A percentile compares a stretch with the other conserved stretches of the same genome.
Conservation (phyloP, 2,797 vertebrate species). For the Corythornis leucogaster region DNA sequence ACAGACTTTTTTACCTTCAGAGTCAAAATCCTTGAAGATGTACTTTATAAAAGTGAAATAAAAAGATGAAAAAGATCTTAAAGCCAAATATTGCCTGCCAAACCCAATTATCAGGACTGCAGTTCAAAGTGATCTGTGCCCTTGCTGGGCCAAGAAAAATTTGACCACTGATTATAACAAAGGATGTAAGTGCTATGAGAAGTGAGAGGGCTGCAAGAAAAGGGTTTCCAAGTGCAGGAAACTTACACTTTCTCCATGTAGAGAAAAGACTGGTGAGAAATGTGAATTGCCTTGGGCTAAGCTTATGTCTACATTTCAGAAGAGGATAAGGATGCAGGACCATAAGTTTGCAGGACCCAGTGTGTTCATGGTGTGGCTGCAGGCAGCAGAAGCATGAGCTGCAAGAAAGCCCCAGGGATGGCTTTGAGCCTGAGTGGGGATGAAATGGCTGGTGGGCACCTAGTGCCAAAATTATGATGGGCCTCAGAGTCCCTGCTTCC, state of each 20-base stretch:
- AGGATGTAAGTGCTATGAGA: neutral
- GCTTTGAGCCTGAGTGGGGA: fast-evolving
- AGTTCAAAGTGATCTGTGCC: neutral
- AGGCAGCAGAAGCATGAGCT: neutral
- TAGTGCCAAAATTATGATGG: neutral
- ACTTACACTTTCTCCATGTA: neutral
- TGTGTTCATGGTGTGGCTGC: neutral
- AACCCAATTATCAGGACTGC: neutral
- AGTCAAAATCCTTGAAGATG: neutral
- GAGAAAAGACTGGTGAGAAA: neutral
- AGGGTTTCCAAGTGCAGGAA: neutral
- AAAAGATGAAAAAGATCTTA: constrained; percentile 4
- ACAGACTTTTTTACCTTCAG: neutral
- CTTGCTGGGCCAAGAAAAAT: neutral
- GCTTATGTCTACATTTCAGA: neutral
- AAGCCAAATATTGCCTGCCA: constrained; percentile 19
- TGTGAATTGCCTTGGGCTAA: neutral
- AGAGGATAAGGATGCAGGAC: neutral
- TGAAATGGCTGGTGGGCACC: neutral
- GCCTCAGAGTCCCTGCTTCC: neutral
- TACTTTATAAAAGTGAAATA: constrained; percentile 1
- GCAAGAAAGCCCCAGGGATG: neutral
- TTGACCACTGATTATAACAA: neutral
- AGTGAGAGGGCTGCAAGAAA: neutral
- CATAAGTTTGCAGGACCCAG: fast-evolving